These are phyloP conservation scores for Nesospiza acunhae DNA, from an alignment of 2,113 vertebrate genomes.

Conservation along the genomic window DNA sequence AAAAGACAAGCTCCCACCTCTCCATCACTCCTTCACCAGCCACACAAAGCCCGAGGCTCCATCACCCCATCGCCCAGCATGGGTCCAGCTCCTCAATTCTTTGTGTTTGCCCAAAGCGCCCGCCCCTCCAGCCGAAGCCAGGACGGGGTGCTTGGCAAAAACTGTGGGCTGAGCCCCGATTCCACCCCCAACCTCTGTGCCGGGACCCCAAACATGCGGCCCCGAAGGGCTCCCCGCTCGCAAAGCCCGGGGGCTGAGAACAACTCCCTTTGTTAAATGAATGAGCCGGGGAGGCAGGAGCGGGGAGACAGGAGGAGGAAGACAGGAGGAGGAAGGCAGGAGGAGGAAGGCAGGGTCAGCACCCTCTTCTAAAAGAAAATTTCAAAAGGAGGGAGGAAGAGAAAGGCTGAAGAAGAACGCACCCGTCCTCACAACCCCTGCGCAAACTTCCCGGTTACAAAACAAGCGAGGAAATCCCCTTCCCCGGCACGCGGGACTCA, in stretches of 20 bases:
- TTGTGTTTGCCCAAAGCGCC: neutral
- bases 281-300: neutral
- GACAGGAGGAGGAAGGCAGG: neutral
- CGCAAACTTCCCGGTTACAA: neutral
- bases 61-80: neutral
- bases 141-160: neutral
- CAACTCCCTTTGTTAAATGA: constrained; percentile 44
- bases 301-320: neutral
- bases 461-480: neutral
- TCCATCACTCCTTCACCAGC: neutral
- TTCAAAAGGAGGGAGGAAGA: neutral
- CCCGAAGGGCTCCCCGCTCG: neutral
- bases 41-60: constrained; percentile 27
- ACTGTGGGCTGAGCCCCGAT: neutral
- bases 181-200: neutral
- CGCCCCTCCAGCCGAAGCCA: neutral
- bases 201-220: neutral
- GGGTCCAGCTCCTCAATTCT: neutral
- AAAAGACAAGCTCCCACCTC: neutral
- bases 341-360: neutral
- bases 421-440: neutral
- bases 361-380: neutral
- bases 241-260: neutral
- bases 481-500: neutral
- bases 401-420: neutral